phyloP scores from a whole-genome alignment of 2,888 invertebrate species.

The Malthinus seriepunctatus region DNA sequence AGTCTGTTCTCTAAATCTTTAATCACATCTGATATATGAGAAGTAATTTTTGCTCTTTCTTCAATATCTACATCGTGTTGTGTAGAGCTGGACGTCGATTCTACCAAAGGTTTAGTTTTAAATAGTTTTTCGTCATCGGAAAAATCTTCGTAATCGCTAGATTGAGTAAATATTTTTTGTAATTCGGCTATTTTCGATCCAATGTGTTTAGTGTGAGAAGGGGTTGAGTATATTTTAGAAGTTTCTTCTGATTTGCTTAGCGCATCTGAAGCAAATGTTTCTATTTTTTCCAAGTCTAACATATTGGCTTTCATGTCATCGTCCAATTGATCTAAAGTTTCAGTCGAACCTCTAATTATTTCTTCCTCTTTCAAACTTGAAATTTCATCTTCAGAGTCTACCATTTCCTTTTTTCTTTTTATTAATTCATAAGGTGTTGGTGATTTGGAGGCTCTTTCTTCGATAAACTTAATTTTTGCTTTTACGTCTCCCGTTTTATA shows the following conservation, averaged over 20 bases:
- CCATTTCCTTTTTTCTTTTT: slow-evolving; percentile 43
- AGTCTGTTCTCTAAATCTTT: slow-evolving; percentile 46
- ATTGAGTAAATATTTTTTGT: slow-evolving; percentile 55
- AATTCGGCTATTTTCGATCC: slow-evolving; percentile 57
- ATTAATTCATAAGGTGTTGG: slow-evolving; percentile 48
- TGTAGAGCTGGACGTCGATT: background rate
- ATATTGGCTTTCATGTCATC: slow-evolving; percentile 43
- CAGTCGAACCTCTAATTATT: slow-evolving; percentile 48
- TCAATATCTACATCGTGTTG: background rate
- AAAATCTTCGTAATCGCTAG: slow-evolving; percentile 43
- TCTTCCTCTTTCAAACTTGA: slow-evolving; percentile 54
- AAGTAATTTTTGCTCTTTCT: slow-evolving; percentile 32
- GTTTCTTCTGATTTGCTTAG: slow-evolving; percentile 28
- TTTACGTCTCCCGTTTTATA: slow-evolving; percentile 60
- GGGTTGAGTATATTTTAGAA: slow-evolving; percentile 31
- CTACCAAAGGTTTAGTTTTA: slow-evolving; percentile 5
- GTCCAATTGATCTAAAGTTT: slow-evolving; percentile 51
- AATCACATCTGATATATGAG: slow-evolving; percentile 47
- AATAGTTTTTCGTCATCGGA: slow-evolving; percentile 34
- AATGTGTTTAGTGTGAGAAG: slow-evolving; percentile 49
- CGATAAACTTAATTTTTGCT: slow-evolving; percentile 59
- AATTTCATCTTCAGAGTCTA: slow-evolving; percentile 54
- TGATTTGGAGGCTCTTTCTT: slow-evolving; percentile 54
- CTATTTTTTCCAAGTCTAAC: slow-evolving; percentile 37
- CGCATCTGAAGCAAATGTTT: slow-evolving; percentile 30